Percentiles rank a stretch among this genome's conserved stretches.
Evolutionary conservation across 2,113 vertebrate genomes (phyloP).

Genomic region (Spea bombifrons): DNA sequence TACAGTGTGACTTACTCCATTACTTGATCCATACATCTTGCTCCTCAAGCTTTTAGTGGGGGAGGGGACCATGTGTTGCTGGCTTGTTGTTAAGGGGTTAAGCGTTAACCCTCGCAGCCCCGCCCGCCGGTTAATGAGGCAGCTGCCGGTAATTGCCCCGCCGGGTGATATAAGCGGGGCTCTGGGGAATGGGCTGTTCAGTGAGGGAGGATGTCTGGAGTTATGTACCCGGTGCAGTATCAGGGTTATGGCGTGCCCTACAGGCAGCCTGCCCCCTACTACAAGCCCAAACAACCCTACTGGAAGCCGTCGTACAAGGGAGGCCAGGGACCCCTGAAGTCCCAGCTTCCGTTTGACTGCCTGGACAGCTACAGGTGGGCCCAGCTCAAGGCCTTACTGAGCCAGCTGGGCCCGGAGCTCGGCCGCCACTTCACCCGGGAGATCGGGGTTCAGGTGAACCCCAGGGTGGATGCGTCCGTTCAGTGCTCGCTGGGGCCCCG

Average conservation of each 20-base stretch:
- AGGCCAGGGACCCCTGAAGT: slow-evolving; percentile 51
- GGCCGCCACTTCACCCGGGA: slow-evolving; percentile 63
- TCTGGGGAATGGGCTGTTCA: not conserved
- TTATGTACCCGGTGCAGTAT: slow-evolving; percentile 5
- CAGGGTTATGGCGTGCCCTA: slow-evolving; percentile 11
- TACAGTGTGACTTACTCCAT: no score
- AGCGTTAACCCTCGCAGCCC: no score
- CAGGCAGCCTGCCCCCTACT: not conserved
- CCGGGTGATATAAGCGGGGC: not conserved
- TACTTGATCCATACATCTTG: no score
- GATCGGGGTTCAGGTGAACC: slow-evolving; percentile 75
- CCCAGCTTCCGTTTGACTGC: slow-evolving; percentile 65
- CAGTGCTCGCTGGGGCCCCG: slow-evolving; percentile 75
- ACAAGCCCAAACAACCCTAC: slow-evolving; percentile 52
- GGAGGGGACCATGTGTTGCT: no score
- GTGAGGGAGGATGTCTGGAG: slow-evolving; percentile 10
- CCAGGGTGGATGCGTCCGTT: slow-evolving; percentile 64
- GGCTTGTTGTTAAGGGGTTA: no score
- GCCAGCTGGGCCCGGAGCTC: slow-evolving; percentile 62
- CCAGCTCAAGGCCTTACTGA: slow-evolving; percentile 72
- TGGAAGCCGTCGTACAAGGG: slow-evolving; percentile 61
- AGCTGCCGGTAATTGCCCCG: not conserved
- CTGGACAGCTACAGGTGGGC: slow-evolving; percentile 71
- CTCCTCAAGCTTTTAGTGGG: no score
- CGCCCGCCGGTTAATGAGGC: no score